These are phyloP conservation scores for Papilio polyxenes DNA, from an alignment of 1,140 invertebrate species.

Conservation along the genomic window DNA sequence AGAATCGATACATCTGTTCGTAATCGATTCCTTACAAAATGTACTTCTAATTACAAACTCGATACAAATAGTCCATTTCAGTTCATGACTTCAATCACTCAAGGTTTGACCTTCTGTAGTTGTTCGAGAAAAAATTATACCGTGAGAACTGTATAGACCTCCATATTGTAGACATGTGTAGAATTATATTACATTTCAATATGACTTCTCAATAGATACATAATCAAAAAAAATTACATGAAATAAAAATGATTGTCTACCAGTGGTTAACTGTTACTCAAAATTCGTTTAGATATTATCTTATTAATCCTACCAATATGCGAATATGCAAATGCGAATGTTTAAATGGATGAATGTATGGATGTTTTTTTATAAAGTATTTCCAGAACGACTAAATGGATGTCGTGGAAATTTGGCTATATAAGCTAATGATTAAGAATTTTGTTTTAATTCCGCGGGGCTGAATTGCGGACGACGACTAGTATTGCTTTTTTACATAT, in stretches of 20 bases:
- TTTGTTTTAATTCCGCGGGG: too few species aligned
- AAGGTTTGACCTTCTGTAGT: conserved; percentile 9
- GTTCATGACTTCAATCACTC: conserved; percentile 18
- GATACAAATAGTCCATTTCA: conserved; percentile 6
- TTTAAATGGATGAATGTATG: too few species aligned
- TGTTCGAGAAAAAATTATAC: conserved; percentile 25
- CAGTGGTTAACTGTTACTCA: too few species aligned
- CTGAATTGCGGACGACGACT: too few species aligned
- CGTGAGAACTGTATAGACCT: conserved; percentile 9
- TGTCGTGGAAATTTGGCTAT: too few species aligned
- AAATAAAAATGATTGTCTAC: too few species aligned
- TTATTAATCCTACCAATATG: background rate
- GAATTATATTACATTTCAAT: conserved; percentile 13
- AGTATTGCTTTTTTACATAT: background rate
- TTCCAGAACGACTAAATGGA: too few species aligned
- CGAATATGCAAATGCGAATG: too few species aligned
- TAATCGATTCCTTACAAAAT: conserved; percentile 16
- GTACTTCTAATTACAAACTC: conserved; percentile 2
- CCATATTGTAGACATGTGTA: background rate
- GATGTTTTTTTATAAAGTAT: too few species aligned
- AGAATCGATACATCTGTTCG: background rate
- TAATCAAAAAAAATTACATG: too few species aligned
- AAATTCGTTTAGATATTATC: background rate
- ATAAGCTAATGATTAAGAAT: too few species aligned
- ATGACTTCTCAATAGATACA: background rate